A percentile compares a stretch with the other conserved stretches of the same genome.
phyloP scores from a whole-genome alignment of 1,140 invertebrate genomes.

The Pogonus chalceus region DNA sequence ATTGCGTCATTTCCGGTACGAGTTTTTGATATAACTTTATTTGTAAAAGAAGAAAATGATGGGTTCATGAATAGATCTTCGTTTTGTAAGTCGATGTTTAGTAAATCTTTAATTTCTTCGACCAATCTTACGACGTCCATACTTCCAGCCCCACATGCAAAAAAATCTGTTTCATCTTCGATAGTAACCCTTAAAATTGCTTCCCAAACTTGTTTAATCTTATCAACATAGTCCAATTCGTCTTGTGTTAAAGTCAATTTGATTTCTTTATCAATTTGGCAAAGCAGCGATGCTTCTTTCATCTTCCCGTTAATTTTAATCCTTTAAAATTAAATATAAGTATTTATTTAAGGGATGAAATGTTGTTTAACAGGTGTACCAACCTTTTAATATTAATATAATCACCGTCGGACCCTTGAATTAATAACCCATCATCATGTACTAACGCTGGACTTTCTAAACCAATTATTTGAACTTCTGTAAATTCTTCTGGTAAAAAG shows the following conservation, averaged over 20 bases:
- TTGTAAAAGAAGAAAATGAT: conserved; percentile 71
- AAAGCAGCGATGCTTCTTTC: conserved; percentile 74
- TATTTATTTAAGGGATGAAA: neutral
- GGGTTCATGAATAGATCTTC: conserved; percentile 91
- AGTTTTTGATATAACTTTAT: conserved; percentile 51
- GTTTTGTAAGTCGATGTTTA: conserved; percentile 68
- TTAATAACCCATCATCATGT: conserved; percentile 68
- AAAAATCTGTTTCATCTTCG: conserved; percentile 79
- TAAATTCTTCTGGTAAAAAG: conserved; percentile 49
- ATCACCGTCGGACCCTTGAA: conserved; percentile 64
- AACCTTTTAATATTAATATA: conserved; percentile 46
- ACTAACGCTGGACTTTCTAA: conserved; percentile 52
- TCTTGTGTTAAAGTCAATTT: conserved; percentile 63
- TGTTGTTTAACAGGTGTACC: conserved; percentile 23
- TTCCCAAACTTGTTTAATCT: conserved; percentile 65
- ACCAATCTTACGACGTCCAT: conserved; percentile 93
- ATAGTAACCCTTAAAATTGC: conserved; percentile 72
- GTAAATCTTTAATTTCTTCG: conserved; percentile 82
- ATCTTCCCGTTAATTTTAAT: conserved; percentile 68
- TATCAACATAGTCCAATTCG: conserved; percentile 56
- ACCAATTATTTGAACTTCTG: conserved; percentile 51
- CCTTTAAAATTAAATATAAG: conserved; percentile 46
- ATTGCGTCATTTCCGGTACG: conserved; percentile 45
- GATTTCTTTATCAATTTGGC: conserved; percentile 48
- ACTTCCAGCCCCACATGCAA: conserved; percentile 81